phyloP scores from a whole-genome alignment of 2,888 invertebrate genomes.

The Eilema sororculum region DNA sequence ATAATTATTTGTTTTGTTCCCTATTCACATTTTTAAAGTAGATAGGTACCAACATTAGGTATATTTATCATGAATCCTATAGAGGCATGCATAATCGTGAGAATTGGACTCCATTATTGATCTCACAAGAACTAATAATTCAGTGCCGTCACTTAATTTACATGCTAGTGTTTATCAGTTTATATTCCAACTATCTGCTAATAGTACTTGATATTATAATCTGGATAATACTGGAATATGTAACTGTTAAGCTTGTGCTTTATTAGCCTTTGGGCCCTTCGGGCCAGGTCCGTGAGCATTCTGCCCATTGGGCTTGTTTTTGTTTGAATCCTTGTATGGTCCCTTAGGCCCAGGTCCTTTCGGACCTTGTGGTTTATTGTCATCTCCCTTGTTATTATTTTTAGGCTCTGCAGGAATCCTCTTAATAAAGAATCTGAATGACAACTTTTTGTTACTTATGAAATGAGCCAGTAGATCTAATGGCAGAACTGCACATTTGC shows the following conservation, averaged over 20 bases:
- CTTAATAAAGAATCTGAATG: conserved; percentile 72
- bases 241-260: conserved; percentile 2
- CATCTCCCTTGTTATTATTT: conserved; percentile 50
- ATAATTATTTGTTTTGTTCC: not conserved
- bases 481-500: conserved; percentile 74
- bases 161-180: not conserved
- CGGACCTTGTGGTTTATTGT: conserved; percentile 48
- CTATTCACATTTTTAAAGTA: not conserved
- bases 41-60: not conserved
- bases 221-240: not conserved
- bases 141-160: conserved; percentile 30
- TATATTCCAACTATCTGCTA: not conserved
- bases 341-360: conserved; percentile 57
- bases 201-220: not conserved
- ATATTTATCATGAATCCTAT: conserved; percentile 28
- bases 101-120: conserved; percentile 36
- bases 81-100: conserved; percentile 37
- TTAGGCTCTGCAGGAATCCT: conserved; percentile 55
- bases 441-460: conserved; percentile 66
- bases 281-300: conserved; percentile 38
- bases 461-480: conserved; percentile 67
- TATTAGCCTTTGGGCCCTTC: conserved; percentile 29
- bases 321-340: conserved; percentile 29
- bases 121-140: conserved; percentile 37
- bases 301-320: conserved; percentile 24